Evolutionary conservation across 2,888 invertebrate species (phyloP).

Genomic region (Apotomis betuletana): DNA sequence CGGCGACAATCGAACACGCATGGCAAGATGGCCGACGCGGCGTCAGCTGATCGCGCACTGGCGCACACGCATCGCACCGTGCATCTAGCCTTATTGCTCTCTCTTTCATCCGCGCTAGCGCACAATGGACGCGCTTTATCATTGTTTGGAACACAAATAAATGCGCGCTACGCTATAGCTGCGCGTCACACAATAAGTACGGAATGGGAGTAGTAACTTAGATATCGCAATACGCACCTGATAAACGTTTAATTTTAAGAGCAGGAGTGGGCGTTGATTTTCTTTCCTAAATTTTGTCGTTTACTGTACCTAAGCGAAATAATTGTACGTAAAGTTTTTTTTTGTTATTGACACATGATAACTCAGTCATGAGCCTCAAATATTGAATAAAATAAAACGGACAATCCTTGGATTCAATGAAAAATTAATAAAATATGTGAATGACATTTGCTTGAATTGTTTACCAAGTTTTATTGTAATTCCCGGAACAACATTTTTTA

Average conservation of each 20-base stretch:
- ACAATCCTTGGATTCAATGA: no score
- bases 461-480: no score
- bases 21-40: conserved; percentile 78
- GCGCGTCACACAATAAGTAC: not conserved
- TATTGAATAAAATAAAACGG: no score
- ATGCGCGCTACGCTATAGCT: conserved; percentile 44
- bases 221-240: not conserved
- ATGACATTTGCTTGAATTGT: no score
- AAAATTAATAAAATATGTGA: no score
- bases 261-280: no score
- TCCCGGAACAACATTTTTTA: no score
- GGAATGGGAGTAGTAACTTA: not conserved
- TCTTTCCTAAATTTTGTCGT: no score
- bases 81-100: conserved; percentile 63
- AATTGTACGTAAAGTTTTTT: not conserved
- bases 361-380: no score
- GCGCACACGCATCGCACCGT: conserved; percentile 73
- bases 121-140: conserved; percentile 66
- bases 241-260: not conserved
- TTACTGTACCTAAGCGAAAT: not conserved
- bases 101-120: conserved; percentile 67
- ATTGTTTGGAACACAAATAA: conserved; percentile 73
- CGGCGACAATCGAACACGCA: conserved; percentile 72
- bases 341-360: no score
- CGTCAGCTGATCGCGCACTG: conserved; percentile 75